Percentiles rank a stretch among this genome's conserved stretches.
These are phyloP conservation scores for Scomber scombrus DNA, from an alignment of 2,113 vertebrate species.

Conservation along the genomic window DNA sequence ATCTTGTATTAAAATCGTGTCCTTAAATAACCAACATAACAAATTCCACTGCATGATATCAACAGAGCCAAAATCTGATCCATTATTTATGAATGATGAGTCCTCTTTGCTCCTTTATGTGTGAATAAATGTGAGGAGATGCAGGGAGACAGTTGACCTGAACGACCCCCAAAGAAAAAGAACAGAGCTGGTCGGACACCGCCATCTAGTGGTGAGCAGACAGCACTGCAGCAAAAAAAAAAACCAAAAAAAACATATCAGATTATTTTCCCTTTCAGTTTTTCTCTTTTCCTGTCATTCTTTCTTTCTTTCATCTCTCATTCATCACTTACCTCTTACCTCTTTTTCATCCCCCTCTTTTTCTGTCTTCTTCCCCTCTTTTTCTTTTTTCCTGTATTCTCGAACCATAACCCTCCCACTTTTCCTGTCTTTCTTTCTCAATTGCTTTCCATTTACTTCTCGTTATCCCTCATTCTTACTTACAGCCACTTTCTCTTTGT, in stretches of 20 bases:
- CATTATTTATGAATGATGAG: not conserved
- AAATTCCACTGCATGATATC: not conserved
- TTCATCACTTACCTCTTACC: not conserved
- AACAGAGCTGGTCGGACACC: not conserved
- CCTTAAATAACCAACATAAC: not conserved
- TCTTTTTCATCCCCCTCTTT: not conserved
- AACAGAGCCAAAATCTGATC: not conserved
- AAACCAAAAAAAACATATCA: no score
- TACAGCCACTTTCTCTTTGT: constrained; percentile 1
- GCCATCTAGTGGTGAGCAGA: constrained; percentile 18
- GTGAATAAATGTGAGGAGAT: not conserved
- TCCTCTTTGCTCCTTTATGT: not conserved
- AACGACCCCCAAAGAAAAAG: not conserved
- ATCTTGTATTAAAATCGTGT: not conserved
- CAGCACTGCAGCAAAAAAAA: not conserved
- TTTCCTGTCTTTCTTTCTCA: no score
- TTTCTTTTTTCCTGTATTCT: no score
- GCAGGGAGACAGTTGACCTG: not conserved
- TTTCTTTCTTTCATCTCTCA: not conserved
- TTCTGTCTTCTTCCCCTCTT: no score
- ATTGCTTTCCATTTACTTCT: no score
- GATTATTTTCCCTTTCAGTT: no score
- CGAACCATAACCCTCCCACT: no score
- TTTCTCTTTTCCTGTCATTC: not conserved
- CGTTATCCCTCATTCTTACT: no score